Evolutionary conservation across 2,888 invertebrate genomes (phyloP), one percentile per base, ranked within the genome.

Genomic region (Drosophila bunnanda): DNA sequence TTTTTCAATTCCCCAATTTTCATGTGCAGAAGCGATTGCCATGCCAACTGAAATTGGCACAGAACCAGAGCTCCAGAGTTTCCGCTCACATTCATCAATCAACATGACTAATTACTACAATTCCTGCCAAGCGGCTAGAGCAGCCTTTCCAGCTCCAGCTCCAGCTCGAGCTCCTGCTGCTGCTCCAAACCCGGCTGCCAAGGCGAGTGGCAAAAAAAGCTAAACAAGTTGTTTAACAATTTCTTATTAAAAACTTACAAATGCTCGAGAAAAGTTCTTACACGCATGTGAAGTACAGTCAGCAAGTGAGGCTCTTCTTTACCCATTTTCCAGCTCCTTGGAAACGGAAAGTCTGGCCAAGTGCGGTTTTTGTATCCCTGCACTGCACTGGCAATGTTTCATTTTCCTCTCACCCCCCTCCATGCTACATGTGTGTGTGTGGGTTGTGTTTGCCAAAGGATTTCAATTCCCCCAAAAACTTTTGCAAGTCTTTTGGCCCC

Each of bases 231-330:
- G 73, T 78, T 85, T 77, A 85, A 82, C 85, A 85, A 85, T 82
- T 85, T 88, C 76, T 82, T 79, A 82, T 85, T 85, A 82, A 78
- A 85, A 88, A 76, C 73, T 78, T 87, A 72, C 81, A 88, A 85
- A 78, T 75, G 76, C 80, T 79, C 77, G 69, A 62, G 52, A 54
- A 66, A 84, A 80, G 48, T 75, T 80, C 50, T 44, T 46, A 77
- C 66, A 67, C 59, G 62, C 59, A 67, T 52, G 34, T 74, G 74
- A 65, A 73, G 73, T 67, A 54, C 58, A 39, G 46, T 53, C 20
- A 43, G n/a, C 22, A 22, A 32, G 32, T 20, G 13, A 10, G 36
- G 28, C 41, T n/a, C 50, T 62, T 36, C 52, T 22, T 60, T 60
- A 15, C 13, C 32, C 36, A 46, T 46, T 46, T 62, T 30, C 39